Conservation (phyloP, 2,797 vertebrate genomes). For the Acrossocheilus fasciatus region DNA sequence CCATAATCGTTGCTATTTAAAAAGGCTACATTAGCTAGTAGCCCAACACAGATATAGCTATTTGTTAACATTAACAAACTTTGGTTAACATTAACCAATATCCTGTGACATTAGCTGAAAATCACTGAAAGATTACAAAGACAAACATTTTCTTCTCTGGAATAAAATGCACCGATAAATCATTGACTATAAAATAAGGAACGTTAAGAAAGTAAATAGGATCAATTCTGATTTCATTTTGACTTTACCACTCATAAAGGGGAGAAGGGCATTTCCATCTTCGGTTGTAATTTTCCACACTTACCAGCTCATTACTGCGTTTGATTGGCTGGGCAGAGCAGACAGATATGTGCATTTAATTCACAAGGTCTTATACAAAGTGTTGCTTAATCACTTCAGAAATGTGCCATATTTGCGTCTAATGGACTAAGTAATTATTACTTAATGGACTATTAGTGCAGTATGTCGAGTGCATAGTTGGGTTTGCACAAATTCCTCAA, state of each 20-base stretch:
- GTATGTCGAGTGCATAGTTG: not conserved
- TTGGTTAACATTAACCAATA: not conserved
- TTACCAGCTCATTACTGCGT: conserved; percentile 16
- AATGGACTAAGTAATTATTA: not conserved
- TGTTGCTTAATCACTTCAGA: conserved; percentile 3
- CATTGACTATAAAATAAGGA: not conserved
- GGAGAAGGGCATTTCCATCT: not conserved
- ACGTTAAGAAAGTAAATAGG: not conserved
- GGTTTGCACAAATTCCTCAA: conserved; percentile 1
- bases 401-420: conserved; percentile 8
- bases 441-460: conserved; percentile 22
- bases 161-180: not conserved
- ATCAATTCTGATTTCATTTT: conserved; percentile 10
- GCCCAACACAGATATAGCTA: not conserved
- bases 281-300: conserved; percentile 13
- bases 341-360: conserved; percentile 7
- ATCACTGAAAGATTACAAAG: not conserved
- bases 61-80: not conserved
- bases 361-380: not conserved
- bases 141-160: conserved; percentile 6
- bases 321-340: conserved; percentile 2
- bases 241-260: not conserved
- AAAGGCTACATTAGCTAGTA: not conserved
- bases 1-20: not conserved
- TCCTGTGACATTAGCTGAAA: not conserved